phyloP scores from a whole-genome alignment of 2,797 vertebrate species.

The Cuniculus paca region DNA sequence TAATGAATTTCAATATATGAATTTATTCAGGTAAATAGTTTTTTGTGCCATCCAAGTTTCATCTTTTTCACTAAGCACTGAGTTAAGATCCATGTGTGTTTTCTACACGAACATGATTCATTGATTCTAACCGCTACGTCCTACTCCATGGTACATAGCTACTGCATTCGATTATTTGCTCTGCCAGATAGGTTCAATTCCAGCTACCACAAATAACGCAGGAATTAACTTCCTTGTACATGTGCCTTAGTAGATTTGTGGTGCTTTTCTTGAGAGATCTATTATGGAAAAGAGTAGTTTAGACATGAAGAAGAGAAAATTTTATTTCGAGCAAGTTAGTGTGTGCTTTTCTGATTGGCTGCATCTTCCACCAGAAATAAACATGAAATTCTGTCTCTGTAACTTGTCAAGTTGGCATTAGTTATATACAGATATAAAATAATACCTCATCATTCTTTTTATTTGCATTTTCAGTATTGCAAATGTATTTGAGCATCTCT shows the following conservation, averaged over 20 bases:
- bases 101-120: neutral
- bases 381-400: neutral
- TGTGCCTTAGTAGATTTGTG: neutral
- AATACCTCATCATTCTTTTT: neutral
- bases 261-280: neutral
- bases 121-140: neutral
- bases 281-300: neutral
- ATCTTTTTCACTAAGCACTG: slow-evolving; percentile 50
- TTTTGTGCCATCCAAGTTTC: neutral
- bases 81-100: neutral
- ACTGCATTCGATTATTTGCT: neutral
- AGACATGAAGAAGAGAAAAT: neutral
- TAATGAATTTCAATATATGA: neutral
- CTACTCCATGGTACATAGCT: neutral
- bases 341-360: neutral
- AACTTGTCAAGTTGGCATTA: neutral
- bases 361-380: neutral
- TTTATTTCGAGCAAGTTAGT: neutral
- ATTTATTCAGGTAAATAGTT: neutral
- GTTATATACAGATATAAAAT: neutral
- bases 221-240: neutral
- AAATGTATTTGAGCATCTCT: neutral
- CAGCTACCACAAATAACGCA: neutral
- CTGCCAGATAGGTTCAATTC: neutral
- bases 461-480: neutral